These are phyloP conservation scores for Drosophila virilis DNA, from an alignment of 1,140 invertebrate genomes.

Conservation along the genomic window DNA sequence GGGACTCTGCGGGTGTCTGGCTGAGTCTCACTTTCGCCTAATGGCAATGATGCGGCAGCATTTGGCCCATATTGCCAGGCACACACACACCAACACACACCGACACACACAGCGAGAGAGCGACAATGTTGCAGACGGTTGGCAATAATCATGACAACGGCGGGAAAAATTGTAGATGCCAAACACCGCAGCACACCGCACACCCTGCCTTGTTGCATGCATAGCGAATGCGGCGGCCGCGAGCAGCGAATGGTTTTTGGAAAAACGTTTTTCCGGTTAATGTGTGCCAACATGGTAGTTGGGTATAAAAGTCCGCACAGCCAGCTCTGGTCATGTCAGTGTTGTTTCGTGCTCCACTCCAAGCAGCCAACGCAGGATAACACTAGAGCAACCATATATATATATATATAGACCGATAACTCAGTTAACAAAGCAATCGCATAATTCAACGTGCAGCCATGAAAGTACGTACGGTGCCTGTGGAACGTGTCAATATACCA, in stretches of 20 bases:
- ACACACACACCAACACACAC: not conserved
- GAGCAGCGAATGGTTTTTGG: constrained; percentile 32
- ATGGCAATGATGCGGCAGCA: constrained; percentile 56
- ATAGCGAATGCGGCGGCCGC: constrained; percentile 22
- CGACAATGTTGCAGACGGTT: not conserved
- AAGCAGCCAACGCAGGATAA: constrained; percentile 26
- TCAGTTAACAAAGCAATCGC: not conserved
- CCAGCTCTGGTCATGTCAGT: constrained; percentile 66
- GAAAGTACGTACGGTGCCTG: constrained; percentile 57
- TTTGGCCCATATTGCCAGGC: constrained; percentile 45
- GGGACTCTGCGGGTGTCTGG: not conserved
- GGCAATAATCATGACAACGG: constrained; percentile 49
- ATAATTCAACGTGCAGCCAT: constrained; percentile 38
- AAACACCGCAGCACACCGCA: not conserved
- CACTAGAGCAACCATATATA: not conserved
- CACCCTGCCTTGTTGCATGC: not conserved
- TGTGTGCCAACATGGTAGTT: constrained; percentile 41
- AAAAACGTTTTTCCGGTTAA: constrained; percentile 54
- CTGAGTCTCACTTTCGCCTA: constrained; percentile 50
- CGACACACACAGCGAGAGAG: not conserved
- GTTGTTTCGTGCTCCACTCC: constrained; percentile 55
- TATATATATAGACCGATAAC: no score
- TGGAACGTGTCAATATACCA: constrained; percentile 9
- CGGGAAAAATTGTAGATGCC: constrained; percentile 26
- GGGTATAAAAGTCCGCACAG: constrained; percentile 60